phyloP scores from a whole-genome alignment of 2,797 vertebrate genomes.

The Gymnoscopelus braueri region DNA sequence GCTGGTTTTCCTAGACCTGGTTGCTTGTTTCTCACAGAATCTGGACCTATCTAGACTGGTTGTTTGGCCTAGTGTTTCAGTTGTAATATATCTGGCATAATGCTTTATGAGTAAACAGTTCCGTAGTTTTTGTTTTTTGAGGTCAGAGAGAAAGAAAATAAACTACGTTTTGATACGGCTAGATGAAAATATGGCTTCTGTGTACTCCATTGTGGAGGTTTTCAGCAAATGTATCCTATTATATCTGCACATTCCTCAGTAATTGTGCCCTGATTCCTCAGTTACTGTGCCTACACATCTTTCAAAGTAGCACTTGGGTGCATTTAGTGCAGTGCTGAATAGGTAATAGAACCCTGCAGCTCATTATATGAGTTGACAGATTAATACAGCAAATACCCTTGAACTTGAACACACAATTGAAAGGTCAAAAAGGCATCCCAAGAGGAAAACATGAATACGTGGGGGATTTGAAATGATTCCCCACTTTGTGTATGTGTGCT shows the following conservation, averaged over 20 bases:
- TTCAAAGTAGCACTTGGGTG: slow-evolving; percentile 46
- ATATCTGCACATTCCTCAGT: slow-evolving; percentile 56
- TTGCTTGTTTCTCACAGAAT: too few relatives aligned
- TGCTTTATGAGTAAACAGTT: slow-evolving; percentile 36
- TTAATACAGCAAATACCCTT: slow-evolving; percentile 45
- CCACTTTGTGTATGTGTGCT: slow-evolving; percentile 1
- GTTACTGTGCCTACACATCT: slow-evolving; percentile 53
- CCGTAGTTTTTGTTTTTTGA: slow-evolving; percentile 25
- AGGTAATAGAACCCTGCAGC: slow-evolving; percentile 9
- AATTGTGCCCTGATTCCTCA: slow-evolving; percentile 48
- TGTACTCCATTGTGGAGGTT: slow-evolving; percentile 10
- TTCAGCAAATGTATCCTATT: slow-evolving; percentile 36
- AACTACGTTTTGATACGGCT: slow-evolving; percentile 41
- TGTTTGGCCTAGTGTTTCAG: slow-evolving; percentile 10
- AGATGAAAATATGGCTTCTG: slow-evolving; percentile 24
- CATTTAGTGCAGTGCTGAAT: slow-evolving; percentile 33
- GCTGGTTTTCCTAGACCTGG: too few relatives aligned
- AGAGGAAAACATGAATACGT: not conserved
- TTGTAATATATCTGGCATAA: slow-evolving; percentile 16
- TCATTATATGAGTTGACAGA: slow-evolving; percentile 48
- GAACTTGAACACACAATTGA: slow-evolving; percentile 25
- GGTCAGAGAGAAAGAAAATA: slow-evolving; percentile 19
- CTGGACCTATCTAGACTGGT: slow-evolving; percentile 41
- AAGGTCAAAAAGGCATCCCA: slow-evolving; percentile 27
- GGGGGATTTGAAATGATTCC: slow-evolving; percentile 12